Conservation (phyloP, 2,113 vertebrate genomes). For the Lasiurus cinereus region DNA sequence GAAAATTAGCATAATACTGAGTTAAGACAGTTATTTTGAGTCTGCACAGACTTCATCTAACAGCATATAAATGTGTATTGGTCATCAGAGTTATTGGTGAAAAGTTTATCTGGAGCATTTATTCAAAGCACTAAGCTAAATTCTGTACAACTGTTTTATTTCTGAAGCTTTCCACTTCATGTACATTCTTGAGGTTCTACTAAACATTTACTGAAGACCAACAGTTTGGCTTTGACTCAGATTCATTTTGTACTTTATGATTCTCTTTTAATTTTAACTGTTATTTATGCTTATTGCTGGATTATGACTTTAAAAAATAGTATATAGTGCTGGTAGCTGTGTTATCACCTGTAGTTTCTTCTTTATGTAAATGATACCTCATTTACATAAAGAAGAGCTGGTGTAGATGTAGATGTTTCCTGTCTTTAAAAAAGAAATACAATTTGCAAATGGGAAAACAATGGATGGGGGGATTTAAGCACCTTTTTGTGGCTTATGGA, state of each 20-base stretch:
- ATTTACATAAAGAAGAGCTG: constrained; percentile 4
- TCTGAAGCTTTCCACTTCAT: not conserved
- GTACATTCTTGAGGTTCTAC: not conserved
- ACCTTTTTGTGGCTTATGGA: constrained; percentile 3
- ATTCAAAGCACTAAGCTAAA: not conserved
- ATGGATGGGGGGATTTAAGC: not conserved
- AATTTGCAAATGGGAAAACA: not conserved
- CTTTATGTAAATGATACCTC: not conserved
- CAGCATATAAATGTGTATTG: not conserved
- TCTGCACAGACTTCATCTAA: not conserved
- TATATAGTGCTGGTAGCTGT: not conserved
- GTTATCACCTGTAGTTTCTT: constrained; percentile 12
- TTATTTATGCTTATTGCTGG: not conserved
- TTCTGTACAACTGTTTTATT: not conserved
- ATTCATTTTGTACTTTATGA: constrained; percentile 1
- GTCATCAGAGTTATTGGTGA: not conserved
- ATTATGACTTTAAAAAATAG: constrained; percentile 1
- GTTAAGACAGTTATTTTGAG: not conserved
- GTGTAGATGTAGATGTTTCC: not conserved
- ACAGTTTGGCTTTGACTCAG: constrained; percentile 2
- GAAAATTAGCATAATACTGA: not conserved
- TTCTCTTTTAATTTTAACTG: constrained; percentile 14
- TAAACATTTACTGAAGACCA: constrained; percentile 13
- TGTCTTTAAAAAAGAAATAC: constrained; percentile 39
- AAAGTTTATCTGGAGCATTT: not conserved